phyloP scores from a whole-genome alignment of 2,797 vertebrate species.

The Dallia pectoralis region DNA sequence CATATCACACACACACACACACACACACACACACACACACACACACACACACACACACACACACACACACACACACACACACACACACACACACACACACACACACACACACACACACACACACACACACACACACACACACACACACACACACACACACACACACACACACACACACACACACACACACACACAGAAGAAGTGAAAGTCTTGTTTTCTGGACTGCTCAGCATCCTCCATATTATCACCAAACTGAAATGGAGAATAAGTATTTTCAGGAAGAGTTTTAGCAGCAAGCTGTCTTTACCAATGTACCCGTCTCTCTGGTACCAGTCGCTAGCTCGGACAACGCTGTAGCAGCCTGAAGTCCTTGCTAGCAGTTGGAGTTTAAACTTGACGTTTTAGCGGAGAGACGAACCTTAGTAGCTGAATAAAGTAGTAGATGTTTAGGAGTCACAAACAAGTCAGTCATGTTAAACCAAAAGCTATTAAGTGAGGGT shows the following conservation, averaged over 20 bases:
- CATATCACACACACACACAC: too few species aligned
- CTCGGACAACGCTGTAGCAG: too few species aligned
- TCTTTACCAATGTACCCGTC: too few species aligned
- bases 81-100: background rate
- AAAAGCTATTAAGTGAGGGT: slow-evolving; percentile 20
- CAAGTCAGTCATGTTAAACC: slow-evolving; percentile 45
- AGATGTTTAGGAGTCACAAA: background rate
- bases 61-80: too few species aligned
- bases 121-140: too few species aligned
- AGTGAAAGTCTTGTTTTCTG: background rate
- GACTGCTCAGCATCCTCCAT: background rate
- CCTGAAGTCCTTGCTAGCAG: too few species aligned
- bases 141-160: background rate
- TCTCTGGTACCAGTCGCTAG: too few species aligned
- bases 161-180: too few species aligned
- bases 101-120: background rate
- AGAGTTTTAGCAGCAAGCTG: background rate
- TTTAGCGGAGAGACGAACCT: background rate
- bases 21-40: background rate
- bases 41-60: slow-evolving; percentile 1
- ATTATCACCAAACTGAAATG: background rate
- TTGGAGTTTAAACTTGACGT: background rate
- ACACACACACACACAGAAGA: background rate
- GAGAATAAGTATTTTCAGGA: background rate
- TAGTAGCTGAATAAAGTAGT: background rate